A percentile compares a stretch with the other conserved stretches of the same genome.
Conservation (phyloP, 2,888 invertebrate species). For the Drosophila sordidula region DNA sequence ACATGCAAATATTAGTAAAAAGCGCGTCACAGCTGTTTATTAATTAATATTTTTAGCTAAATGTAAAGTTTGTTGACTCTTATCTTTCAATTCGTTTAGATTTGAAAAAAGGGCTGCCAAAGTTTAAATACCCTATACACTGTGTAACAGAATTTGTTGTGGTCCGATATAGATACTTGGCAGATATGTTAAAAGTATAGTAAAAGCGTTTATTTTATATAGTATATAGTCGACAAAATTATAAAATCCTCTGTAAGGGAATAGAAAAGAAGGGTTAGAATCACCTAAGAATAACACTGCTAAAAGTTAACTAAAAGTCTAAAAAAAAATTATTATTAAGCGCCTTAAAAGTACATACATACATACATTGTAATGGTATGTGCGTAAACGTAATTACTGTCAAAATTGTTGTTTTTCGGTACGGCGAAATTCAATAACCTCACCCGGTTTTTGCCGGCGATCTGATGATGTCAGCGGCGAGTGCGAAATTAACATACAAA, state of each 20-base stretch:
- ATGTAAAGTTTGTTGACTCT: constrained; percentile 22
- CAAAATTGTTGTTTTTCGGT: constrained; percentile 14
- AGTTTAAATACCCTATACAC: too few relatives aligned
- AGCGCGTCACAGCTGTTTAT: background rate
- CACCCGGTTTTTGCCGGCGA: constrained; percentile 32
- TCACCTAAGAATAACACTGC: background rate
- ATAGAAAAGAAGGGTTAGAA: background rate
- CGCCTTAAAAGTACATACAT: constrained; percentile 30
- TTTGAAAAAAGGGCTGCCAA: background rate
- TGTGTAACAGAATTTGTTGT: too few relatives aligned
- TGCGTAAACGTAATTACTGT: constrained; percentile 41
- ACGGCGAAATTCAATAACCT: constrained; percentile 58
- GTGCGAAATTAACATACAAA: constrained; percentile 29
- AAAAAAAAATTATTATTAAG: constrained; percentile 23
- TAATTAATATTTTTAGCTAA: constrained; percentile 1
- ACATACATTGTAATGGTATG: constrained; percentile 5
- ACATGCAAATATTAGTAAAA: background rate
- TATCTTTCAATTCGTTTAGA: background rate
- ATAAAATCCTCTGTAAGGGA: too few relatives aligned
- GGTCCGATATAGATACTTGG: too few relatives aligned
- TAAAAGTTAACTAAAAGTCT: constrained; percentile 12
- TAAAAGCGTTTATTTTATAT: too few relatives aligned
- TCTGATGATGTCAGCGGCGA: constrained; percentile 72
- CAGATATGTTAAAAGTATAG: too few relatives aligned
- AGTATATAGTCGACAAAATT: too few relatives aligned